Conservation (phyloP, 1,140 invertebrate species). For the Penaeus chinensis region DNA sequence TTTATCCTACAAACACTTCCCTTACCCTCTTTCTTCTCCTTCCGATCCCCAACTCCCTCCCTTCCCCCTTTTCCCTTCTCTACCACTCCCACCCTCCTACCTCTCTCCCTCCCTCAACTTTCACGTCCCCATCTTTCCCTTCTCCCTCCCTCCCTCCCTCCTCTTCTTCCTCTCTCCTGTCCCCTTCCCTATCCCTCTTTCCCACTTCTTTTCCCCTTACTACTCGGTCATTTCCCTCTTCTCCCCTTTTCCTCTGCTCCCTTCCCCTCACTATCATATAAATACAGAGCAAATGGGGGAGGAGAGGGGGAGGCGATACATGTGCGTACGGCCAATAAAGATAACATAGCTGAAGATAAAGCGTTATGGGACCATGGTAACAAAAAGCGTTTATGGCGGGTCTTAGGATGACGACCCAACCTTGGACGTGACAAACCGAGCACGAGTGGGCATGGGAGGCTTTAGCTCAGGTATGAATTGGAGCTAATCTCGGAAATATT, state of each 20-base stretch:
- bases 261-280: slow-evolving; percentile 25
- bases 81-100: background rate
- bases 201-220: slow-evolving; percentile 1
- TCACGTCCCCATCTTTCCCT: background rate
- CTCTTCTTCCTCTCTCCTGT: background rate
- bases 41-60: background rate
- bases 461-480: too few species aligned
- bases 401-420: too few species aligned
- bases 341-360: too few species aligned
- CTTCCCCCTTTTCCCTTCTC: background rate
- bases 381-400: too few species aligned
- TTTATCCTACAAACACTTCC: too few species aligned
- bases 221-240: background rate
- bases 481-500: too few species aligned
- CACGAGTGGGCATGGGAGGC: too few species aligned
- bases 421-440: too few species aligned
- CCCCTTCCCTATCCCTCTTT: background rate
- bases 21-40: background rate
- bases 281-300: slow-evolving; percentile 11
- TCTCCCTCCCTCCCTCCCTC: background rate
- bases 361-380: too few species aligned
- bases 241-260: slow-evolving; percentile 17
- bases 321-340: too few species aligned
- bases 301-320: background rate
- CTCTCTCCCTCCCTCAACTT: background rate